Evolutionary conservation across 2,113 vertebrate species (phyloP), one percentile per base, ranked within the genome.

Genomic region (Origma solitaria): DNA sequence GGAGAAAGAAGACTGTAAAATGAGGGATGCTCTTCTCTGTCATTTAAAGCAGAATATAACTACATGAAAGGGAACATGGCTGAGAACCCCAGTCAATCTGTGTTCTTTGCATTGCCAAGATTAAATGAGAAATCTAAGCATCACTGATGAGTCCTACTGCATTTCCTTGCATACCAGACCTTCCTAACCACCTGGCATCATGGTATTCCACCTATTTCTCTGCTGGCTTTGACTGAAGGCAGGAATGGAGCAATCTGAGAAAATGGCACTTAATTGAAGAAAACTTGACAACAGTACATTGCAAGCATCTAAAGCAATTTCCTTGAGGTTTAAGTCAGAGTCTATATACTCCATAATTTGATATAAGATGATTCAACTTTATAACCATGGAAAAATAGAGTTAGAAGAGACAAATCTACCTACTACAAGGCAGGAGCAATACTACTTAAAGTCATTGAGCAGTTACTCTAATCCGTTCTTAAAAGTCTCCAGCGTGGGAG

Each of bases 391-490:
- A 40, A 95, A 94, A 94, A 76, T 2, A 82, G 37, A 89, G 21
- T 21, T 65, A 66, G 82, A 44, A 81, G 61, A 95, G 65, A 85
- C 30, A 96, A 85, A 85, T 61, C 78, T 92, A 93, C 57, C 78
- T 78, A 72, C 71, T 58, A 50, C 50, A 81, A 83, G 60, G 58
- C 53, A 94, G 68, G 75, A 95, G 81, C 72, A 79, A 84, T 15
- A 54, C n/a, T 58, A 70, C 87, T 91, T 66, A 73, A 73, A 92
- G 68, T 93, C 1, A 95, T 94, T 88, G 83, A 93, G 86, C 71
- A 88, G 86, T 93, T 86, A 73, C 62, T 77, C 35, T 96, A 90
- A 95, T 86, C 68, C 86, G 76, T 70, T 92, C 76, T 86, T 90
- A 58, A 90, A 94, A 90, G 82, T 70, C 62, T 92, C 51, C 79